Evolutionary conservation across 2,797 vertebrate genomes (phyloP).

Genomic region (Sparidentex hasta): DNA sequence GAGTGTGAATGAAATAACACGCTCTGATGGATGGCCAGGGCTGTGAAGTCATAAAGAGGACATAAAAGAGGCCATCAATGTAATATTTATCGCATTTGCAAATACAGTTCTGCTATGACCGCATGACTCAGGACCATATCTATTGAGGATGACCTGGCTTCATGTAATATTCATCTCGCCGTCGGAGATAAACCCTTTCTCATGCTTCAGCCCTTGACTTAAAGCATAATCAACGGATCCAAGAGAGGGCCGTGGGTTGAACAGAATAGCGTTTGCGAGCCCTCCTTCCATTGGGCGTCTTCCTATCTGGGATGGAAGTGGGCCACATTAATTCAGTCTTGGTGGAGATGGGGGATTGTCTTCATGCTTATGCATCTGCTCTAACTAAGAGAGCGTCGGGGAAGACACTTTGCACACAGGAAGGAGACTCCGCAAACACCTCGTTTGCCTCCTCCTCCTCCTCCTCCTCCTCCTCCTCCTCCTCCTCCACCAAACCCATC

Average conservation of each 20-base stretch:
- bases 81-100: slow-evolving; percentile 67
- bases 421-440: slow-evolving; percentile 76
- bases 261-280: slow-evolving; percentile 30
- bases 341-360: slow-evolving; percentile 69
- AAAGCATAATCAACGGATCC: slow-evolving; percentile 47
- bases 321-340: slow-evolving; percentile 69
- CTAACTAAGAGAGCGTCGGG: slow-evolving; percentile 61
- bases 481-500: slow-evolving; percentile 62
- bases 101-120: slow-evolving; percentile 47
- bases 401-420: slow-evolving; percentile 73
- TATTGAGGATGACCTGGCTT: slow-evolving; percentile 58
- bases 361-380: slow-evolving; percentile 67
- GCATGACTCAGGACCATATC: slow-evolving; percentile 48
- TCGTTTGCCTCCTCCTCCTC: slow-evolving; percentile 50
- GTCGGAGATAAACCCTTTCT: slow-evolving; percentile 46
- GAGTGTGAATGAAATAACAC: slow-evolving; percentile 45
- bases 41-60: slow-evolving; percentile 55
- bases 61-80: slow-evolving; percentile 63
- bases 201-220: slow-evolving; percentile 44
- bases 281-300: slow-evolving; percentile 37
- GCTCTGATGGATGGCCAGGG: slow-evolving; percentile 53
- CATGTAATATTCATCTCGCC: slow-evolving; percentile 62
- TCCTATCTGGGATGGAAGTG: slow-evolving; percentile 66
- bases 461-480: slow-evolving; percentile 57
- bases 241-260: slow-evolving; percentile 35